Conservation (phyloP, 1,140 invertebrate genomes). For the Anoplophora glabripennis region DNA sequence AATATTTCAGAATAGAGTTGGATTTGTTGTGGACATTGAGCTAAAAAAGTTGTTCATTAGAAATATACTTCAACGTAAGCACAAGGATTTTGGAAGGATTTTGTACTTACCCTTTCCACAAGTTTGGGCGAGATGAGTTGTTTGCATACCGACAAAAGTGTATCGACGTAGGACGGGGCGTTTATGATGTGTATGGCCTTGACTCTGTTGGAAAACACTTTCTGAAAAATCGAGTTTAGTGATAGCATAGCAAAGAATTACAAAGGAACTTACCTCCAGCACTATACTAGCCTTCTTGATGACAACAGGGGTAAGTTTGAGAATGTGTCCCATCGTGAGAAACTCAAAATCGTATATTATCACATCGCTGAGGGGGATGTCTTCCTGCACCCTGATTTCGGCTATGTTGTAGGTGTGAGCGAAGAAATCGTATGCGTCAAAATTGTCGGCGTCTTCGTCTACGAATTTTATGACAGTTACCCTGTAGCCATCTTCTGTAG, state of each 20-base stretch:
- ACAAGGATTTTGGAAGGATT: too few relatives aligned
- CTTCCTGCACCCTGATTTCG: slow-evolving; percentile 28
- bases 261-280: slow-evolving; percentile 24
- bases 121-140: slow-evolving; percentile 52
- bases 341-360: slow-evolving; percentile 28
- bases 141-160: slow-evolving; percentile 53
- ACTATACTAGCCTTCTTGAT: slow-evolving; percentile 23
- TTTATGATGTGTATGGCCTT: slow-evolving; percentile 58
- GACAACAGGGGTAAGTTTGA: slow-evolving; percentile 17
- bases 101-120: slow-evolving; percentile 52
- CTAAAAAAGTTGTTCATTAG: not conserved
- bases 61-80: too few relatives aligned
- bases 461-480: slow-evolving; percentile 21
- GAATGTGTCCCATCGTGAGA: slow-evolving; percentile 17
- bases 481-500: slow-evolving; percentile 20
- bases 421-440: slow-evolving; percentile 22
- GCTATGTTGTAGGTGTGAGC: slow-evolving; percentile 25
- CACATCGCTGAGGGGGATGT: slow-evolving; percentile 20
- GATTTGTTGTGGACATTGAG: slow-evolving; percentile 26
- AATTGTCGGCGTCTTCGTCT: slow-evolving; percentile 20
- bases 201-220: slow-evolving; percentile 55
- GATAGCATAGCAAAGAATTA: not conserved
- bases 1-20: slow-evolving; percentile 28
- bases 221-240: slow-evolving; percentile 31
- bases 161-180: slow-evolving; percentile 51